Evolutionary conservation across 1,140 invertebrate species (phyloP).

Genomic region (Andricus grossulariae): DNA sequence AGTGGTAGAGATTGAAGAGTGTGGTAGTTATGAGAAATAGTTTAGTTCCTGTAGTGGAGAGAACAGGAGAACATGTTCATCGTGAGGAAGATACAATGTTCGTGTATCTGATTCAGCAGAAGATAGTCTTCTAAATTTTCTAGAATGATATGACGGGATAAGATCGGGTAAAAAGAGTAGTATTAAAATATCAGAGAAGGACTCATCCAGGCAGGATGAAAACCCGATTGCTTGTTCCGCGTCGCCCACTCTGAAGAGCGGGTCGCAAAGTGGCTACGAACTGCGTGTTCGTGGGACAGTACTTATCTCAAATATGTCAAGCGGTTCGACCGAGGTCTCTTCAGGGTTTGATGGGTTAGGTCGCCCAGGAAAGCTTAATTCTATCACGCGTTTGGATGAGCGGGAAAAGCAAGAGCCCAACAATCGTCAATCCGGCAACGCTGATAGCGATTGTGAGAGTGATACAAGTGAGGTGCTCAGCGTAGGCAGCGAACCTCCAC

Average conservation of each 20-base stretch:
- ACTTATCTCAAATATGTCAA: constrained; percentile 44
- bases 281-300: constrained; percentile 30
- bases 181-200: background rate
- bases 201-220: constrained; percentile 45
- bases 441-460: constrained; percentile 70
- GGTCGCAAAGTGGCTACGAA: constrained; percentile 22
- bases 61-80: background rate
- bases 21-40: too few relatives aligned
- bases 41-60: background rate
- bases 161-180: background rate
- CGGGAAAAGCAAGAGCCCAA: background rate
- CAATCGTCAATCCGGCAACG: constrained; percentile 31
- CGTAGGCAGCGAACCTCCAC: constrained; percentile 78
- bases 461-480: constrained; percentile 75
- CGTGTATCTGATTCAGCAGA: too few relatives aligned
- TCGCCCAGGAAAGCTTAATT: constrained; percentile 36
- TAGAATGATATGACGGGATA: constrained; percentile 21
- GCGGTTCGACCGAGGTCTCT: constrained; percentile 47
- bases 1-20: too few relatives aligned
- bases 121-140: background rate
- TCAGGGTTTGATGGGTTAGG: constrained; percentile 42
- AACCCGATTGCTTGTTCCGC: constrained; percentile 49
- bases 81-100: background rate
- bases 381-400: constrained; percentile 38
- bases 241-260: constrained; percentile 43